Base-by-base conservation (phyloP, 2,797 vertebrate genomes). In the Chaetodon trifasciatus region DNA sequence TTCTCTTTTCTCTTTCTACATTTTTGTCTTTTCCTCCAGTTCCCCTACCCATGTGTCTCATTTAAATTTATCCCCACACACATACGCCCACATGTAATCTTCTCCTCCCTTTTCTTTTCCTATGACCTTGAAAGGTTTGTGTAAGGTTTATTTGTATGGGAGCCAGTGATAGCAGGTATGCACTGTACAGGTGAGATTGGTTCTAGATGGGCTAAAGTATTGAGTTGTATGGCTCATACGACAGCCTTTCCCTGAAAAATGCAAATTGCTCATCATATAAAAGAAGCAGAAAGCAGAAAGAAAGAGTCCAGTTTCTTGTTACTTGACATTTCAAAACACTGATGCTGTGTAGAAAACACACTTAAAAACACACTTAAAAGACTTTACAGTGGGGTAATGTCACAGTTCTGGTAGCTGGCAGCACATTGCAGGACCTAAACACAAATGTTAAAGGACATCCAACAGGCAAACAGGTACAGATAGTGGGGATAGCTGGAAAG, bases 61-160 rank as follows among this genome's bases (percentile, higher is more conserved):
- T 76, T 76, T 82, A 44, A 24, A 72, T 71, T 53, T 60, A 66
- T 50, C 13, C 23, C 2, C 3, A n/a, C 42, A 50, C 35, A 49
- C 57, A 74, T 21, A 66, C 60, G 65, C 55, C 28, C 23, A 44
- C 63, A 63, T 21, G 24, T 44, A 75, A 24, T 82, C 28, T 53
- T 62, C 52, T 57, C 35, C 28, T 71, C 17, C 23, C 46, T 15
- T 35, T 37, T 50, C 37, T 62, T 53, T 78, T 64, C 55, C 66
- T 57, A 4, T 81, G 76, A 81, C 82, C 88, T 89, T 83, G 64
- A 39, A 64, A 60, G 32, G 37, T 70, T 42, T 70, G 40, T 66
- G 16, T 50, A 21, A 13, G 39, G 39, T 35, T 8, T 28, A 39
- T 49, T 62, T 65, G 28, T 66, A 47, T 55, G 42, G 72, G 47